phyloP scores from a whole-genome alignment of 2,797 vertebrate species.

The Decapterus maruadsi region DNA sequence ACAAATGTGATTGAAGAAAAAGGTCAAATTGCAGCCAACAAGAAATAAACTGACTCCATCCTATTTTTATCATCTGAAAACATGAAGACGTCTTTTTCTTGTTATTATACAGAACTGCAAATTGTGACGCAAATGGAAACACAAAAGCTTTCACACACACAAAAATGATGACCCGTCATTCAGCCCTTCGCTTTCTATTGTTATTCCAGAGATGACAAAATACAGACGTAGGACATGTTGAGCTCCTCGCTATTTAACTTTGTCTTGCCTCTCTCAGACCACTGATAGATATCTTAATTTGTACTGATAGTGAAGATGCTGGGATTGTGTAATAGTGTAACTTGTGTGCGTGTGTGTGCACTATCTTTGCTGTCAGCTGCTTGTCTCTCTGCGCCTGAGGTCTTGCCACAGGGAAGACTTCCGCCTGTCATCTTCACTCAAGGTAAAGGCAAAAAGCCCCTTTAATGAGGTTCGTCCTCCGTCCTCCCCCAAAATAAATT shows the following conservation, averaged over 20 bases:
- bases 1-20: background rate
- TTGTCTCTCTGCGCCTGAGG: conserved; percentile 60
- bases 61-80: background rate
- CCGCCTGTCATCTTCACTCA: conserved; percentile 77
- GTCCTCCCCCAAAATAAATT: conserved; percentile 34
- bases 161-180: background rate
- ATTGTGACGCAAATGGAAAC: background rate
- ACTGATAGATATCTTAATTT: background rate
- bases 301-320: conserved; percentile 3
- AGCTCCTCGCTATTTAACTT: background rate
- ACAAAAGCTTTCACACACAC: background rate
- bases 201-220: background rate
- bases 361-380: conserved; percentile 67
- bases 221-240: background rate
- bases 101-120: background rate
- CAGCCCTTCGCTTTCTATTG: background rate
- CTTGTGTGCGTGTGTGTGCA: background rate
- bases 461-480: conserved; percentile 58
- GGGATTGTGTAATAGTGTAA: conserved; percentile 7
- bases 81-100: background rate
- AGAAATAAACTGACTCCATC: background rate
- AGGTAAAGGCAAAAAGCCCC: conserved; percentile 51
- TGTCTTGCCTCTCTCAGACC: background rate
- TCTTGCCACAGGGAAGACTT: conserved; percentile 68
- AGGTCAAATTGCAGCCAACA: background rate